Conservation (phyloP, 2,113 vertebrate genomes). For the Myocastor coypus region DNA sequence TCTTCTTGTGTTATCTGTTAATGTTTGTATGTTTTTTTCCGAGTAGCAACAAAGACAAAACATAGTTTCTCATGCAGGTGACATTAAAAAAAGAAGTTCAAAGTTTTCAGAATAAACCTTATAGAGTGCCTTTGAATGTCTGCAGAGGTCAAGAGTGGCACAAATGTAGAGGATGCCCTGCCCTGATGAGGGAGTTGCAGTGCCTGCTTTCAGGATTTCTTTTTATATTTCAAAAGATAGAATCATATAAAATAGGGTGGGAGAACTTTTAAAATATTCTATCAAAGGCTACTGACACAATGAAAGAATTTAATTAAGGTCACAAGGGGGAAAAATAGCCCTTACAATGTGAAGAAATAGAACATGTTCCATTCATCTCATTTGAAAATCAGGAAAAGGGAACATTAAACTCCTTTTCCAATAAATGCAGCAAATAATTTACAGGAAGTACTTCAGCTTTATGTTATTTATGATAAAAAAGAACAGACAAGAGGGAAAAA, state of each 20-base stretch:
- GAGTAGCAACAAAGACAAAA: slow-evolving; percentile 42
- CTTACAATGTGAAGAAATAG: slow-evolving; percentile 58
- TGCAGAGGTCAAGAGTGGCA: not conserved
- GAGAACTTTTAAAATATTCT: not conserved
- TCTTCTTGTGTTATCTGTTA: slow-evolving; percentile 36
- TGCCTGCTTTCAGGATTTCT: slow-evolving; percentile 47
- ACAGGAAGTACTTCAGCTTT: slow-evolving; percentile 57
- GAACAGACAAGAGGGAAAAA: slow-evolving; percentile 46
- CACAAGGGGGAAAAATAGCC: not conserved
- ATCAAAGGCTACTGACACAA: not conserved
- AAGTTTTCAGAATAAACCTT: slow-evolving; percentile 48
- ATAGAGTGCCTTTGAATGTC: slow-evolving; percentile 60
- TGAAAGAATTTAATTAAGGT: slow-evolving; percentile 69
- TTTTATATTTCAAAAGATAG: slow-evolving; percentile 56
- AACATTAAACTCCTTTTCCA: slow-evolving; percentile 33
- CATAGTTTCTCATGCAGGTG: slow-evolving; percentile 43
- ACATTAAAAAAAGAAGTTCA: slow-evolving; percentile 38
- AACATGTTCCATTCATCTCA: slow-evolving; percentile 45
- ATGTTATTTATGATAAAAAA: slow-evolving; percentile 38
- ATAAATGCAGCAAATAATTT: slow-evolving; percentile 59
- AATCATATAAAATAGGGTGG: slow-evolving; percentile 1
- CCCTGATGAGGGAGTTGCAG: not conserved
- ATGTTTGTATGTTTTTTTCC: slow-evolving; percentile 50
- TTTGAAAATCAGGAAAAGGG: slow-evolving; percentile 62
- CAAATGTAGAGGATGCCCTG: not conserved